Conservation (phyloP, 2,888 invertebrate species). For the Cosmia trapezina region DNA sequence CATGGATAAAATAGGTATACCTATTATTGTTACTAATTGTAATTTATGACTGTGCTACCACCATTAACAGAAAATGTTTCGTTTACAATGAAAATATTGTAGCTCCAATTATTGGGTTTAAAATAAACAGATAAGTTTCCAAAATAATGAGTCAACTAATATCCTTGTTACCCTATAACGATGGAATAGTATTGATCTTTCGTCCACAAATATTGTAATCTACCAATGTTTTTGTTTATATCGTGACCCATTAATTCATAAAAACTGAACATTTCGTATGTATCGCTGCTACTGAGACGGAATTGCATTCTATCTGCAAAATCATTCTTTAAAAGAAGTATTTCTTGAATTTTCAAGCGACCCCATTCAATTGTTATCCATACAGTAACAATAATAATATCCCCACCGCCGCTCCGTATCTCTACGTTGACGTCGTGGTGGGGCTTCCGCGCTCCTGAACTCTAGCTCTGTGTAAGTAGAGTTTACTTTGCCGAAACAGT, state of each 20-base stretch:
- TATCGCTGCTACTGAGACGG: neutral
- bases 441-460: too few species aligned
- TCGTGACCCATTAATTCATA: neutral
- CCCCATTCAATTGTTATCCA: neutral
- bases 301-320: neutral
- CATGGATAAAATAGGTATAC: neutral
- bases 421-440: too few species aligned
- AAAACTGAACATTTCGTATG: neutral
- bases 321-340: neutral
- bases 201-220: neutral
- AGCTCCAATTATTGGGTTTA: conserved; percentile 17
- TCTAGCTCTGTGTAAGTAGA: too few species aligned
- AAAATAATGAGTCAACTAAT: conserved; percentile 12
- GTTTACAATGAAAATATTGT: conserved; percentile 14
- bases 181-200: conserved; percentile 23
- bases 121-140: conserved; percentile 2
- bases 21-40: neutral
- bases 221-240: neutral
- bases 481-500: too few species aligned
- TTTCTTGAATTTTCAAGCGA: neutral
- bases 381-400: neutral
- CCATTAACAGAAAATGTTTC: conserved; percentile 4
- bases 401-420: too few species aligned
- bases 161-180: conserved; percentile 15
- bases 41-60: neutral